Conservation (phyloP, 1,140 invertebrate species). For the Diuraphis noxia region DNA sequence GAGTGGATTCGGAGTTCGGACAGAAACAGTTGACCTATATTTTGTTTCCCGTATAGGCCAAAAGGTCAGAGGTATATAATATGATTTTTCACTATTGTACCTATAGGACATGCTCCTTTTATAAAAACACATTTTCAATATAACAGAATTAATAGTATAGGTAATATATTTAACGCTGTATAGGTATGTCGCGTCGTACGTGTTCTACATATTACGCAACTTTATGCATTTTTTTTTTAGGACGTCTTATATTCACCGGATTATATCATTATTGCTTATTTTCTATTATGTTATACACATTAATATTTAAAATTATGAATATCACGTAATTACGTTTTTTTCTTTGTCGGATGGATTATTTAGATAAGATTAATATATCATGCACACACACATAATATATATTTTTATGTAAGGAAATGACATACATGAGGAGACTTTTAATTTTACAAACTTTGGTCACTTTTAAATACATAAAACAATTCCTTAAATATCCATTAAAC, state of each 20-base stretch:
- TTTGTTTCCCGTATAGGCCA: neutral
- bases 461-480: neutral
- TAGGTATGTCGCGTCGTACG: neutral
- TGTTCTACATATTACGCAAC: neutral
- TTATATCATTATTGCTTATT: neutral
- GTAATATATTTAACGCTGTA: neutral
- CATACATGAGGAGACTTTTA: neutral
- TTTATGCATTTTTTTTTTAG: neutral
- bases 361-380: neutral
- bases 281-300: neutral
- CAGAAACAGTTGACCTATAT: slow-evolving; percentile 34
- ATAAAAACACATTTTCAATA: neutral
- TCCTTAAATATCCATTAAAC: neutral
- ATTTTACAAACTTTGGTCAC: neutral
- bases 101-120: neutral
- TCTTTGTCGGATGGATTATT: neutral
- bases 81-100: neutral
- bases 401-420: no score
- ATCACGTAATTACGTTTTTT: neutral
- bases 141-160: neutral
- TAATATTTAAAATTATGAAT: neutral
- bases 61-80: slow-evolving; percentile 52
- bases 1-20: neutral
- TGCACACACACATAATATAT: neutral
- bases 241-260: neutral